Percentiles rank a stretch among this genome's conserved stretches.
Conservation (phyloP, 2,797 vertebrate species). For the Crocodylus rhombifer region DNA sequence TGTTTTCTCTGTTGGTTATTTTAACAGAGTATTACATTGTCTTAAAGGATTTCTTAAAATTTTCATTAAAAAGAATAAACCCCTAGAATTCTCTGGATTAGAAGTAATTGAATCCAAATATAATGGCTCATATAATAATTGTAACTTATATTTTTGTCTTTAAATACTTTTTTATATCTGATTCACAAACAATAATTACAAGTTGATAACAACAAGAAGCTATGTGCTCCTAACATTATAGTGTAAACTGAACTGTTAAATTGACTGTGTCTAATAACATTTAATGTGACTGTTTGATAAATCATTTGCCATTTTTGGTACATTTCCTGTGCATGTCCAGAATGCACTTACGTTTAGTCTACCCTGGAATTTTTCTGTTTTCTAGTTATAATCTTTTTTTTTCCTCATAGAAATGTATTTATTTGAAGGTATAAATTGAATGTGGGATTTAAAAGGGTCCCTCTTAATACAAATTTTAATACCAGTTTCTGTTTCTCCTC, state of each 20-base stretch:
- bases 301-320: background rate
- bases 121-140: no score
- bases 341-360: background rate
- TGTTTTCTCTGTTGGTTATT: background rate
- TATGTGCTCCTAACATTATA: background rate
- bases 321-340: background rate
- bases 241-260: background rate
- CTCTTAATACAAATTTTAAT: slow-evolving; percentile 64
- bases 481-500: slow-evolving; percentile 76
- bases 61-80: background rate
- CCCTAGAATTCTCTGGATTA: slow-evolving; percentile 12
- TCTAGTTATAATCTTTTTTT: background rate
- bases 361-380: background rate
- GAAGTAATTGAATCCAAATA: background rate
- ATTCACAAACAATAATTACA: no score
- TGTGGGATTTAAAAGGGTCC: background rate
- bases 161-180: no score
- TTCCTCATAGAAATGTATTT: background rate
- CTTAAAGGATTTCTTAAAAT: slow-evolving; percentile 13
- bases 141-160: no score
- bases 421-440: slow-evolving; percentile 7
- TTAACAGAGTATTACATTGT: slow-evolving; percentile 23
- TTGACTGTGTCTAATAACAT: no score
- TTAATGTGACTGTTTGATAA: background rate
- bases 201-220: no score